Evolutionary conservation across 2,888 invertebrate genomes (phyloP).

Genomic region (Hanleya hanleyi): DNA sequence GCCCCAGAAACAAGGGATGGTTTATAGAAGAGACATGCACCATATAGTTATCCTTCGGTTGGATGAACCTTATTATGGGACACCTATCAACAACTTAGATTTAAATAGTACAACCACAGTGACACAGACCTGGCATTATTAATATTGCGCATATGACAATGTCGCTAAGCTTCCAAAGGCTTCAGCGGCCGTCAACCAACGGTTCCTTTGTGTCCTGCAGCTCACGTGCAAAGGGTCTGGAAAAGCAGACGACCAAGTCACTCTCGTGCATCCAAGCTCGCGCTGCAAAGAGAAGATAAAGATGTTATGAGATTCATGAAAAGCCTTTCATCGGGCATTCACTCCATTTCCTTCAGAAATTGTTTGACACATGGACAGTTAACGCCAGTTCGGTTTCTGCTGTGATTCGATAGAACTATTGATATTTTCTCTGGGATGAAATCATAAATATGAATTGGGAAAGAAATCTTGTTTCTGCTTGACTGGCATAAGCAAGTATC

Average conservation of each 20-base stretch:
- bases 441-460: neutral
- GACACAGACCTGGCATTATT: neutral
- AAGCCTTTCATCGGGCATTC: neutral
- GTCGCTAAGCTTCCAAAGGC: no score
- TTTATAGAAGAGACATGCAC: no score
- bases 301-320: neutral
- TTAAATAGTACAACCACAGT: no score
- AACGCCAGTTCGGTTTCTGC: neutral
- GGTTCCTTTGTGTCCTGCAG: neutral
- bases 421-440: neutral
- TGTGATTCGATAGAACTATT: no score
- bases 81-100: no score
- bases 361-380: neutral
- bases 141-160: no score
- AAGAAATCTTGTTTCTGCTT: conserved; percentile 4
- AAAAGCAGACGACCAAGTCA: neutral
- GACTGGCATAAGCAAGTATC: neutral
- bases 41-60: no score
- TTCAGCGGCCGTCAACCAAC: neutral
- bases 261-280: neutral
- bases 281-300: conserved; percentile 5
- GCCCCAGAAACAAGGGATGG: no score
- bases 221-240: neutral
- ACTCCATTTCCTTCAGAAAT: neutral
- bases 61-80: no score